Evolutionary conservation across 2,797 vertebrate species (phyloP).

Genomic region (Lacerta agilis): DNA sequence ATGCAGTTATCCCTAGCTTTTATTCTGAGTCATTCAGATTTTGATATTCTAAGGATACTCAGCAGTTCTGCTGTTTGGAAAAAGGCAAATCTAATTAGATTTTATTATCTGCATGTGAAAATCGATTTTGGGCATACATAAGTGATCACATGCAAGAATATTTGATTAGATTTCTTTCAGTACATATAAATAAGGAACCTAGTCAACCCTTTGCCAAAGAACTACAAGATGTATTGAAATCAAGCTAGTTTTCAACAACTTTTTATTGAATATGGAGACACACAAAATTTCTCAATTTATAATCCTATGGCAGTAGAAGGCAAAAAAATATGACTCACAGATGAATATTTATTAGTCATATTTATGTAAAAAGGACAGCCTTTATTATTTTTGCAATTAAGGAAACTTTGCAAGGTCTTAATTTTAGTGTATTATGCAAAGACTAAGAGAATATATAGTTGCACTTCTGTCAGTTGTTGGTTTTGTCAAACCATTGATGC

Average conservation of each 20-base stretch:
- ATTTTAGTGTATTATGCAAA: neutral
- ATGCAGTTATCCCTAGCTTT: neutral
- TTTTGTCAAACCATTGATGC: neutral
- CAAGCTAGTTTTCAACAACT: neutral
- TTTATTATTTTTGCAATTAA: neutral
- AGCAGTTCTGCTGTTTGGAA: neutral
- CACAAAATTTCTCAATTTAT: neutral
- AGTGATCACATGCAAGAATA: neutral
- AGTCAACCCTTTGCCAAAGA: neutral
- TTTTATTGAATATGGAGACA: neutral
- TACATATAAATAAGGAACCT: neutral
- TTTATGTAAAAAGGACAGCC: neutral
- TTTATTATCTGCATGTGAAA: neutral
- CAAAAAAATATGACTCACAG: neutral
- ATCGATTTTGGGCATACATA: neutral
- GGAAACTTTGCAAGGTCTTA: neutral
- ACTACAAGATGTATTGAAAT: neutral
- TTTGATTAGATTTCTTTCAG: neutral
- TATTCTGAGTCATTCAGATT: neutral
- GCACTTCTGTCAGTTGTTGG: neutral
- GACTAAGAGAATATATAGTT: neutral
- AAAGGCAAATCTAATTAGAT: neutral
- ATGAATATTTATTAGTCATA: neutral
- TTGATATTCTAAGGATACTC: neutral
- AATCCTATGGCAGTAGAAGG: neutral